These are phyloP conservation scores for Sebastes oblongus DNA, from an alignment of 2,797 vertebrate genomes.

Conservation along the genomic window DNA sequence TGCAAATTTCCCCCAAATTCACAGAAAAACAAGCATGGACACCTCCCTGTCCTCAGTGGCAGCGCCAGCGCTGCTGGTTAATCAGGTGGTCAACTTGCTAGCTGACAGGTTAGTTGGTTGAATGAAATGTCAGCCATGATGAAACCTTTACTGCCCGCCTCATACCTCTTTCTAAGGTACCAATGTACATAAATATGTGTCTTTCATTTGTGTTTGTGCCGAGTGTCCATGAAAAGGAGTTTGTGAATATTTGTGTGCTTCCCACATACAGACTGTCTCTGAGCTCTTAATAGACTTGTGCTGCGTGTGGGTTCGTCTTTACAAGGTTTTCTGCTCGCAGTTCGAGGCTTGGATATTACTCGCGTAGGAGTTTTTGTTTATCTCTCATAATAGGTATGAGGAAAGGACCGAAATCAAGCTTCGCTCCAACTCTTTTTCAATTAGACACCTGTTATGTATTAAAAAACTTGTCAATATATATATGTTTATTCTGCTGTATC, in stretches of 20 bases:
- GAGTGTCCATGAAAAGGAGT: constrained; percentile 7
- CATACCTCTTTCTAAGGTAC: neutral
- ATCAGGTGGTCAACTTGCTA: neutral
- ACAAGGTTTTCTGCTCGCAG: neutral
- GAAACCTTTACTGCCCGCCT: neutral
- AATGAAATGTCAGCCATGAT: constrained; percentile 5
- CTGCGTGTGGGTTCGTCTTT: constrained; percentile 50
- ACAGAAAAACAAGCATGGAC: neutral
- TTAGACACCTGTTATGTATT: constrained; percentile 19
- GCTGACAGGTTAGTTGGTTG: neutral
- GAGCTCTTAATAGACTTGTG: constrained; percentile 56
- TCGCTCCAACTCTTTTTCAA: constrained; percentile 23
- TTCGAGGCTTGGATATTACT: constrained; percentile 29
- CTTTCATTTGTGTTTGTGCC: constrained; percentile 15
- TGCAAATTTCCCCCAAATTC: rapidly evolving
- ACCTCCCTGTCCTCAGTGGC: neutral
- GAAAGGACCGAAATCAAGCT: constrained; percentile 19
- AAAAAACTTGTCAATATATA: neutral
- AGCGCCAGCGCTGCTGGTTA: neutral
- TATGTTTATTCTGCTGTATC: neutral
- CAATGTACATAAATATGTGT: neutral
- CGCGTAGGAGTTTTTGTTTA: constrained; percentile 64
- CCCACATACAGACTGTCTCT: constrained; percentile 64
- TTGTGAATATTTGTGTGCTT: constrained; percentile 37
- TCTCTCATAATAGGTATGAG: constrained; percentile 44